phyloP scores from a whole-genome alignment of 2,797 vertebrate genomes.

The Anolis apletophallus region DNA sequence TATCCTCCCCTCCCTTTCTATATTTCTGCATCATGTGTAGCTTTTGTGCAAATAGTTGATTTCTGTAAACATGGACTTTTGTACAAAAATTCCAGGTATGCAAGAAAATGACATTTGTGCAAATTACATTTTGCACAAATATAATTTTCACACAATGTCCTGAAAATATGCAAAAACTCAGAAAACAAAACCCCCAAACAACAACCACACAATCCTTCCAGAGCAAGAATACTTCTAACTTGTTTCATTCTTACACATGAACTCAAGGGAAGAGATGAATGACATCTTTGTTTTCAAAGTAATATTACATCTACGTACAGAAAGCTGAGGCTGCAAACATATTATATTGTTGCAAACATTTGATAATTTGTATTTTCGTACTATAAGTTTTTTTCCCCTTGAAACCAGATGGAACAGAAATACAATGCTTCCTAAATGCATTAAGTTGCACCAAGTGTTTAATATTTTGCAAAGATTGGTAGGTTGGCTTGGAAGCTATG shows the following conservation, averaged over 20 bases:
- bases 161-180: too few species aligned
- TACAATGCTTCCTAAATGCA: conserved; percentile 37
- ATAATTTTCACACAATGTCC: not conserved
- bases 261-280: not conserved
- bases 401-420: conserved; percentile 20
- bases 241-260: too few species aligned
- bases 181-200: too few species aligned
- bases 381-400: conserved; percentile 28
- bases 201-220: too few species aligned
- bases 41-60: not conserved
- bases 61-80: not conserved
- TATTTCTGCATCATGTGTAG: not conserved
- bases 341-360: conserved; percentile 47
- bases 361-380: conserved; percentile 34
- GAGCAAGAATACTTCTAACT: too few species aligned
- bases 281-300: not conserved
- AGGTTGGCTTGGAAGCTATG: conserved; percentile 51
- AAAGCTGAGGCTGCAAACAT: conserved; percentile 33
- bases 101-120: too few species aligned
- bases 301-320: not conserved
- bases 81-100: too few species aligned
- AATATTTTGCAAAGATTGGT: conserved; percentile 55
- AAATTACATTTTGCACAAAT: not conserved
- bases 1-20: not conserved
- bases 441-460: conserved; percentile 46